A percentile compares a stretch with the other conserved stretches of the same genome.
These are phyloP conservation scores for Crenuchus spilurus DNA, from an alignment of 2,797 vertebrate species.

Conservation along the genomic window DNA sequence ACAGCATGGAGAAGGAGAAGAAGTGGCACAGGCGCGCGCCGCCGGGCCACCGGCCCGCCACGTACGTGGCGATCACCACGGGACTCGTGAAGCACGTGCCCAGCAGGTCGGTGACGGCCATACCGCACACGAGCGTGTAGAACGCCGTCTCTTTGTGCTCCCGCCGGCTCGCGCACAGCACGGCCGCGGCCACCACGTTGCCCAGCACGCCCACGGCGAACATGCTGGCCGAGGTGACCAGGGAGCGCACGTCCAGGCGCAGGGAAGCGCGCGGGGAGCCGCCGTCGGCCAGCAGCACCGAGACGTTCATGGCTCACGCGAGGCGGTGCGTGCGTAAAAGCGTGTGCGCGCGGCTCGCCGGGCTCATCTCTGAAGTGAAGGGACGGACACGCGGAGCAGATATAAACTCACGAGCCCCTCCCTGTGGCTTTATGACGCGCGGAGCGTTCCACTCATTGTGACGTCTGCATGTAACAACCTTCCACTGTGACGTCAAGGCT, in stretches of 20 bases:
- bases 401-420: neutral
- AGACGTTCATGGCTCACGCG: conserved; percentile 19
- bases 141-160: conserved; percentile 85
- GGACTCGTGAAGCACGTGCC: conserved; percentile 85
- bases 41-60: conserved; percentile 76
- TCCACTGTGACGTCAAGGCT: neutral
- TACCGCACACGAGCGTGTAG: conserved; percentile 82
- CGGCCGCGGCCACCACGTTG: conserved; percentile 81
- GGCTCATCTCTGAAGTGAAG: neutral
- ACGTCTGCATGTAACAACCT: neutral
- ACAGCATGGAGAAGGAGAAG: conserved; percentile 86
- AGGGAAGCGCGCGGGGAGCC: conserved; percentile 54
- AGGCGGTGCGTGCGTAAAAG: neutral
- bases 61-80: conserved; percentile 81
- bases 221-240: conserved; percentile 80
- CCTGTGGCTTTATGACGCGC: neutral
- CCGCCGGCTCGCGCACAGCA: conserved; percentile 79
- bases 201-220: conserved; percentile 80
- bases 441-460: neutral
- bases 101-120: conserved; percentile 82
- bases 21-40: conserved; percentile 79
- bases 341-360: neutral
- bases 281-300: conserved; percentile 1
- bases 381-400: neutral
- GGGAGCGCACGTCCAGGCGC: conserved; percentile 70